Conservation (phyloP, 2,113 vertebrate genomes). For the Aix galericulata region DNA sequence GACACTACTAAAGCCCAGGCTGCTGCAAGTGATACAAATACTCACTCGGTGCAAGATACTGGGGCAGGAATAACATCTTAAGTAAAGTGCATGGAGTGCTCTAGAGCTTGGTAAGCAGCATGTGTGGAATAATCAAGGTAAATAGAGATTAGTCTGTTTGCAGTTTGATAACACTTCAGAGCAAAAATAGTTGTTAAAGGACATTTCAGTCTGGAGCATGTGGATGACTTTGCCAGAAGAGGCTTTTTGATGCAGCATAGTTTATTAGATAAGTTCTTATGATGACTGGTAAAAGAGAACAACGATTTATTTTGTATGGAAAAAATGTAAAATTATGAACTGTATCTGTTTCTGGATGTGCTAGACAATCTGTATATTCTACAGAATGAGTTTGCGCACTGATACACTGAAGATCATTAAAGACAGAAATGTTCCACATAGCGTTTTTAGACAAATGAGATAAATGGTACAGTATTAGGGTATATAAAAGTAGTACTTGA, state of each 20-base stretch:
- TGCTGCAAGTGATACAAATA: neutral
- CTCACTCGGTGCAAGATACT: accelerated
- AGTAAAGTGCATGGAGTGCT: neutral
- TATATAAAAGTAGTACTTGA: neutral
- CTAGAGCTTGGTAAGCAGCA: neutral
- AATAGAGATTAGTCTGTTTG: neutral
- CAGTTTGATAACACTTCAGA: neutral
- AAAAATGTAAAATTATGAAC: neutral
- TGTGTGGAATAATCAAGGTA: neutral
- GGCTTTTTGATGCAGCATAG: neutral
- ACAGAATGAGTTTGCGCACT: neutral
- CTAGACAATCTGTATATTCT: neutral
- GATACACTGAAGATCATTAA: neutral
- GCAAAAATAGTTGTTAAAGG: neutral
- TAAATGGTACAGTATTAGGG: neutral
- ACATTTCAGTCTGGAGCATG: neutral
- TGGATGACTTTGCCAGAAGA: neutral
- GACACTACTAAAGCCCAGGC: neutral
- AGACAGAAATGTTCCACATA: neutral
- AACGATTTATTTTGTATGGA: neutral
- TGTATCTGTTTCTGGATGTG: neutral
- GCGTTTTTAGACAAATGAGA: neutral
- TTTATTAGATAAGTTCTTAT: neutral
- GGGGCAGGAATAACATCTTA: neutral
- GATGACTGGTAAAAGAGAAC: neutral